Percentiles rank a stretch among this genome's conserved stretches.
These are phyloP conservation scores for Bombus fervidus DNA, from an alignment of 1,140 invertebrate species.

Conservation along the genomic window DNA sequence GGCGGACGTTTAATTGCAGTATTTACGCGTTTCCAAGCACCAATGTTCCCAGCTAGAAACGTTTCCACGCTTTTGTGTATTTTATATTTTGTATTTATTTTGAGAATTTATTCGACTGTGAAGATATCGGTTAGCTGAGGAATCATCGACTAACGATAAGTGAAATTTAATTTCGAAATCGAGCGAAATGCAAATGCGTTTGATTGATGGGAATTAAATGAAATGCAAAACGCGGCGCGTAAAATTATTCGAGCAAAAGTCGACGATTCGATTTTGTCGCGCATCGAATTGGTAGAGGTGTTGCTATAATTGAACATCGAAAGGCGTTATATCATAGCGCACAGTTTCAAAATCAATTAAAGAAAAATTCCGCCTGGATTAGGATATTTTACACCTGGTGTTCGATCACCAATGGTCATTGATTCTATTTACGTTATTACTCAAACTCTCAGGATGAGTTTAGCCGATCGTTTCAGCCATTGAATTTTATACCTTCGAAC, in stretches of 20 bases:
- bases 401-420: no score
- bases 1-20: background rate
- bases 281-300: background rate
- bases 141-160: background rate
- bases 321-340: background rate
- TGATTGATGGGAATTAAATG: conserved; percentile 9
- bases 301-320: background rate
- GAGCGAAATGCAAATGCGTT: background rate
- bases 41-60: background rate
- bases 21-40: background rate
- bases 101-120: no score
- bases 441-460: no score
- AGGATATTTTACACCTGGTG: no score
- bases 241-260: background rate
- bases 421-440: no score
- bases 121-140: background rate
- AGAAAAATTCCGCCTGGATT: no score
- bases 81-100: background rate
- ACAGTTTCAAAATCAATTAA: background rate
- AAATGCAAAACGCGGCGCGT: background rate
- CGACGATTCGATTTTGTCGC: background rate
- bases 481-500: no score
- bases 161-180: background rate
- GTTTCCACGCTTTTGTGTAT: background rate
- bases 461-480: no score